These are phyloP conservation scores for Endomychus coccineus DNA, from an alignment of 2,888 invertebrate species.

Conservation along the genomic window DNA sequence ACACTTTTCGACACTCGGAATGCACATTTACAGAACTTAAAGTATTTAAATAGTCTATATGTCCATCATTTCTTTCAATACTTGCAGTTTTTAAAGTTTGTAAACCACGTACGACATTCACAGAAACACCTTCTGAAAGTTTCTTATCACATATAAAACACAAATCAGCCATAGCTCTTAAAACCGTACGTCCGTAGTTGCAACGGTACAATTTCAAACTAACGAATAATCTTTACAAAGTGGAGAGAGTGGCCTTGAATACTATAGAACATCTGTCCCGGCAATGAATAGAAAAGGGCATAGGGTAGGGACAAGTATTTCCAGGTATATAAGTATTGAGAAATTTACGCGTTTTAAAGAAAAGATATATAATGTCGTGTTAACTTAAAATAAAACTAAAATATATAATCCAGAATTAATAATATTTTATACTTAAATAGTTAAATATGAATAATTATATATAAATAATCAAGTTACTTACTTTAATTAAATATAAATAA, in stretches of 20 bases:
- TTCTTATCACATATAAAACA: constrained; percentile 19
- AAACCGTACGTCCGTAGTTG: constrained; percentile 18
- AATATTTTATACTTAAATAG: too few species aligned
- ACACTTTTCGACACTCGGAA: constrained; percentile 17
- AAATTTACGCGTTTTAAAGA: too few species aligned
- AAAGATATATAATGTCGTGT: too few species aligned
- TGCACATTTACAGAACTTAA: constrained; percentile 21
- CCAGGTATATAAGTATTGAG: too few species aligned
- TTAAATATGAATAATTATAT: too few species aligned
- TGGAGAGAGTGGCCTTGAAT: constrained; percentile 8
- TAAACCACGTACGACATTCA: constrained; percentile 21
- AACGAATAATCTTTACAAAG: constrained; percentile 11
- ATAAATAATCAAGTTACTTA: too few species aligned
- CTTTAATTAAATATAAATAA: too few species aligned
- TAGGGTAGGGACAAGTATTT: constrained; percentile 8
- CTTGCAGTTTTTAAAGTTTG: constrained; percentile 21
- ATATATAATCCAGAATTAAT: too few species aligned
- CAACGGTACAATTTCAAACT: constrained; percentile 13
- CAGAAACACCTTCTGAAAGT: constrained; percentile 19
- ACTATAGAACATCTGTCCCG: constrained; percentile 7
- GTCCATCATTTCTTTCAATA: constrained; percentile 22
- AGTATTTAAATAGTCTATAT: constrained; percentile 21
- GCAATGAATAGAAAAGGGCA: constrained; percentile 10
- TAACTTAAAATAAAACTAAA: too few species aligned
- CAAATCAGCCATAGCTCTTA: constrained; percentile 18